Base-by-base conservation (phyloP, 2,797 vertebrate species). In the Arnoldichthys spilopterus region DNA sequence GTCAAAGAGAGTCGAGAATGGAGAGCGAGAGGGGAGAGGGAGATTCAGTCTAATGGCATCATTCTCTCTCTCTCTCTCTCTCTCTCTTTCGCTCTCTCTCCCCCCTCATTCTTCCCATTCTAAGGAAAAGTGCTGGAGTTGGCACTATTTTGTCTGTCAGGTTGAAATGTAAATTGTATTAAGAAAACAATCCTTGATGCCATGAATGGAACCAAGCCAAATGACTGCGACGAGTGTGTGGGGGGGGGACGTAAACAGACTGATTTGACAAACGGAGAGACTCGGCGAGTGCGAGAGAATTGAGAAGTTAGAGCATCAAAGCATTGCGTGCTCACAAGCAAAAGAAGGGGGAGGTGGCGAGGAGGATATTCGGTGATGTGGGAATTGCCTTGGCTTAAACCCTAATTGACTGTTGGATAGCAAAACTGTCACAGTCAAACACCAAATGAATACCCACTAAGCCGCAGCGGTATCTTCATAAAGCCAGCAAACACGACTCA, bases 1-100 rank as follows among this genome's bases (percentile, higher is more conserved):
- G 86, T 90, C 90, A 89, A 87, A 88, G 74, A 89, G 78, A 79
- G 81, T 78, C 72, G 74, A 81, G 88, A 86, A 78, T 81, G 69
- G 61, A 80, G 78, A 83, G 78, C 78, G 78, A 84, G 49, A 79
- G 86, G 86, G n/a, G 79, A 40, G 79, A 47, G 85, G 9, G 34
- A 66, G 45, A 62, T 28, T 62, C 56, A 58, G 67, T 40, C 67
- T 72, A 66, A 81, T 62, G 56, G 13, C 75, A 77, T 78, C 69
- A 16, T 34, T 76, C 51, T 30, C 73, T 9, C 45, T 56, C 40
- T 49, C 47, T 7, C 12, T 5, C 28, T n/a, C 37, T 2, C 37
- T 43, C 53, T n/a, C n/a, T n/a, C n/a, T n/a, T n/a, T 6, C 53
- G 7, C 54, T 28, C 37, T 22, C 40, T 47, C 58, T 32, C n/a